phyloP scores from a whole-genome alignment of 92 coral and sea anemone genomes.

The Diadumene lineata region DNA sequence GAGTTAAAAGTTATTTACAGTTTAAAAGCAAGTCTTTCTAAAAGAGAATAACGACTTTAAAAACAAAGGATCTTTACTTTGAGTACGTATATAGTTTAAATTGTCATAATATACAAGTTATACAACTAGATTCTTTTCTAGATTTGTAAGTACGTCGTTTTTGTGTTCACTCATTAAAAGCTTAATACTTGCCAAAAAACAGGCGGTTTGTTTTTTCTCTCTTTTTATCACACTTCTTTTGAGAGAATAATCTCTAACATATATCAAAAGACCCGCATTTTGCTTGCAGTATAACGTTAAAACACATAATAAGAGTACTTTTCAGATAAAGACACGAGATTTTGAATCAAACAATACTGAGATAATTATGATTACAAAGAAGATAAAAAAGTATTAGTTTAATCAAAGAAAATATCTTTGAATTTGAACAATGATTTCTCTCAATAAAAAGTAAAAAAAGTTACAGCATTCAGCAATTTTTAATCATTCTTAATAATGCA shows the following conservation, averaged over 20 bases:
- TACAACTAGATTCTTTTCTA: not conserved
- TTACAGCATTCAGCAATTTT: no score
- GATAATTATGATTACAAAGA: not conserved
- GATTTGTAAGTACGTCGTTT: conserved; percentile 6
- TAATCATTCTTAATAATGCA: no score
- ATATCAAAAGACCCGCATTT: conserved; percentile 11
- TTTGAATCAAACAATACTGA: not conserved
- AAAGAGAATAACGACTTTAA: not conserved
- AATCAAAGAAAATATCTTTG: not conserved
- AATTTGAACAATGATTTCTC: not conserved
- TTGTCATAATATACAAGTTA: conserved; percentile 6
- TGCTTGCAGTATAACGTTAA: not conserved
- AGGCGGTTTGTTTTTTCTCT: conserved; percentile 64
- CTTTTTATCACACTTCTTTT: conserved; percentile 2
- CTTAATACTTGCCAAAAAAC: conserved; percentile 44
- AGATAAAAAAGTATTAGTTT: not conserved
- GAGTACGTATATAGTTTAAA: not conserved
- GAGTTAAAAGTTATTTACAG: not conserved
- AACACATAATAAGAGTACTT: not conserved
- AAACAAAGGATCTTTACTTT: not conserved
- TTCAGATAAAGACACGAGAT: not conserved
- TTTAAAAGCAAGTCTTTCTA: not conserved
- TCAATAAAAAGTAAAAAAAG: no score
- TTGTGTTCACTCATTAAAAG: conserved; percentile 22
- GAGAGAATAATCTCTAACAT: conserved; percentile 8